Evolutionary conservation across 92 coral and sea anemone genomes (phyloP).

Genomic region (Epizoanthus rinbou): DNA sequence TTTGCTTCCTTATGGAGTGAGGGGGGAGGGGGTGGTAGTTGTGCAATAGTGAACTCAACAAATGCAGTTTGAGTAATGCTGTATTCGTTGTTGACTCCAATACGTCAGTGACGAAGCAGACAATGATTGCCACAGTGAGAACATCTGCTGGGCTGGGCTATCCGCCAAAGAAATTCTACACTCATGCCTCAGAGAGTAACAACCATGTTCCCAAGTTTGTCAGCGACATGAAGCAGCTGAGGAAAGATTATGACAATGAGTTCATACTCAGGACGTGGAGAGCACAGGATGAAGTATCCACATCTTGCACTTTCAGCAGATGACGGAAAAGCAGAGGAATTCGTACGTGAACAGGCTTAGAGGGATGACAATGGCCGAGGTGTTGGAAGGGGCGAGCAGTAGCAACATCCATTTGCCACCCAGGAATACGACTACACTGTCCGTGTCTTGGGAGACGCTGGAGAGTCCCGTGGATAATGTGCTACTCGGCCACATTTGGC

Average conservation of each 20-base stretch:
- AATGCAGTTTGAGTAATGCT: too few species aligned
- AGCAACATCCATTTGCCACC: not conserved
- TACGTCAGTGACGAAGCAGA: slow-evolving; percentile 47
- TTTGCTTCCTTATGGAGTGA: too few species aligned
- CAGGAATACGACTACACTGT: slow-evolving; percentile 24
- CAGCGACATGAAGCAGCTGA: slow-evolving; percentile 56
- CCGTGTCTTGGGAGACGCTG: slow-evolving; percentile 53
- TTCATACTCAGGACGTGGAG: slow-evolving; percentile 59
- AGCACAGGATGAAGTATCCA: slow-evolving; percentile 47
- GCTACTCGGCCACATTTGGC: slow-evolving; percentile 50
- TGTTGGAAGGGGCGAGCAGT: slow-evolving; percentile 8
- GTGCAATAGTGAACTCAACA: too few species aligned
- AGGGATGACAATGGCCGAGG: slow-evolving; percentile 55
- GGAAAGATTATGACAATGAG: slow-evolving; percentile 58
- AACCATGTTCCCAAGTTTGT: slow-evolving; percentile 59
- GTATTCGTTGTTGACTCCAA: slow-evolving; percentile 9
- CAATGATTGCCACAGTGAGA: slow-evolving; percentile 50
- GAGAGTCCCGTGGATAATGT: slow-evolving; percentile 57
- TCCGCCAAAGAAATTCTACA: slow-evolving; percentile 54
- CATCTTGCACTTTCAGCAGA: slow-evolving; percentile 52
- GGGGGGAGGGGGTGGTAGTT: too few species aligned
- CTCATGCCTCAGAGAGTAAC: slow-evolving; percentile 60
- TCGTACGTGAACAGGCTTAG: slow-evolving; percentile 49
- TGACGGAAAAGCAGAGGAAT: slow-evolving; percentile 58
- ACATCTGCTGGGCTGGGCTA: slow-evolving; percentile 59